Percentiles rank a stretch among this genome's conserved stretches.
Conservation (phyloP, 2,888 invertebrate species). For the Macroteleia sp. region DNA sequence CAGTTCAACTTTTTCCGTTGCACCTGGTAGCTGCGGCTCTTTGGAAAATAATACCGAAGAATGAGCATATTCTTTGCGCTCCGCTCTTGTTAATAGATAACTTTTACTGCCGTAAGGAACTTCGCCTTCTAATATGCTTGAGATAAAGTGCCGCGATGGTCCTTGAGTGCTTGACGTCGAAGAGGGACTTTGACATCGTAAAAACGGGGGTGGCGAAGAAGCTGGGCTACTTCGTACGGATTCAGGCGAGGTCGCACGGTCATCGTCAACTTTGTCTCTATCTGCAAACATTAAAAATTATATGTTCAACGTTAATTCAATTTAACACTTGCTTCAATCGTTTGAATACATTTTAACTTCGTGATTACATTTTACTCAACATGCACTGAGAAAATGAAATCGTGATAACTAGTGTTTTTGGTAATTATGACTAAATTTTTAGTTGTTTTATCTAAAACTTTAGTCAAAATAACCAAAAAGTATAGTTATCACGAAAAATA, state of each 20-base stretch:
- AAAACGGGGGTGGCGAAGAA: slow-evolving; percentile 75
- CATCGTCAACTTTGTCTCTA: slow-evolving; percentile 83
- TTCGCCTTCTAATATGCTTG: slow-evolving; percentile 92
- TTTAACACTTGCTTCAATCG: no score
- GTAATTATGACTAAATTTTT: no score
- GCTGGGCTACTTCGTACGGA: slow-evolving; percentile 79
- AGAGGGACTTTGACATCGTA: slow-evolving; percentile 67
- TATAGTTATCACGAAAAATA: no score
- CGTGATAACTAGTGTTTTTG: no score
- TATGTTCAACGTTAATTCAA: background rate
- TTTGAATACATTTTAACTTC: background rate
- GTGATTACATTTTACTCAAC: no score
- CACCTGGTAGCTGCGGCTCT: slow-evolving; percentile 87
- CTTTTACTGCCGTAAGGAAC: slow-evolving; percentile 92
- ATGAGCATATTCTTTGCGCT: slow-evolving; percentile 89
- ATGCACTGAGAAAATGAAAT: no score
- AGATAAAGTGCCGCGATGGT: slow-evolving; percentile 89
- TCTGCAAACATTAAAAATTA: slow-evolving; percentile 73
- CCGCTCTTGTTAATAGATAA: slow-evolving; percentile 91
- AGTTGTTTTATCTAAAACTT: no score
- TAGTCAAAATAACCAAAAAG: no score
- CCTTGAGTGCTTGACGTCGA: slow-evolving; percentile 70
- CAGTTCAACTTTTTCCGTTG: slow-evolving; percentile 80
- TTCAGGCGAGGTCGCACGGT: slow-evolving; percentile 81
- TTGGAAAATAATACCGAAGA: slow-evolving; percentile 84